Evolutionary conservation across 2,888 invertebrate species (phyloP).

Genomic region (Machimus rusticus): DNA sequence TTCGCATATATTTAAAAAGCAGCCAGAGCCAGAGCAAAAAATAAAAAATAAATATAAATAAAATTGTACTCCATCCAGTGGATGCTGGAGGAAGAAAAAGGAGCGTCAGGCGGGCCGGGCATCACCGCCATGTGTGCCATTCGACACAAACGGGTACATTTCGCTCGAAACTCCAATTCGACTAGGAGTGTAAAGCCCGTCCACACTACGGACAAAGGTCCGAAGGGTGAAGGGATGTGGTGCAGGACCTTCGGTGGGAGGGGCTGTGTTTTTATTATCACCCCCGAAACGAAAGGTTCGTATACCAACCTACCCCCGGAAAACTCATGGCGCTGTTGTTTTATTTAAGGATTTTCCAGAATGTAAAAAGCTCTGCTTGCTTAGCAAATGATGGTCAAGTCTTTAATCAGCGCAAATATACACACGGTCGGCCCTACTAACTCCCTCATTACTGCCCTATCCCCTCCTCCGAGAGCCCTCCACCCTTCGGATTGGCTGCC

Average conservation of each 20-base stretch:
- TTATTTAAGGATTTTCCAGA: conserved; percentile 13
- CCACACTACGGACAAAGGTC: background rate
- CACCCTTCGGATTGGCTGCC: background rate
- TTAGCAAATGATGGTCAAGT: conserved; percentile 47
- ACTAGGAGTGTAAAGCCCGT: background rate
- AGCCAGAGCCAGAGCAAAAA: background rate
- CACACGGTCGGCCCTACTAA: background rate
- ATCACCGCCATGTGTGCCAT: conserved; percentile 29
- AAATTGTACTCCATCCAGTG: background rate
- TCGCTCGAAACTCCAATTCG: background rate
- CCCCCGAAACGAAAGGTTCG: background rate
- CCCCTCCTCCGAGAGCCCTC: background rate
- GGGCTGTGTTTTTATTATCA: conserved; percentile 9
- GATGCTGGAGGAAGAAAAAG: conserved; percentile 2
- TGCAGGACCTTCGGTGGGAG: background rate
- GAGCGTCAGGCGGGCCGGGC: background rate
- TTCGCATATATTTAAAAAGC: conserved; percentile 5
- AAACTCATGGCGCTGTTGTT: background rate
- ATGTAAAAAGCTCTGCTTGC: conserved; percentile 43
- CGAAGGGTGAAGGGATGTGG: background rate
- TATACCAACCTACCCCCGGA: background rate
- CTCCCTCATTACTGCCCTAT: background rate
- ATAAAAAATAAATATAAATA: background rate
- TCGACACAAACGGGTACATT: background rate
- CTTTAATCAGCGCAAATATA: conserved; percentile 46